Evolutionary conservation across 1,140 invertebrate genomes (phyloP).

Genomic region (Macrobrachium nipponense): DNA sequence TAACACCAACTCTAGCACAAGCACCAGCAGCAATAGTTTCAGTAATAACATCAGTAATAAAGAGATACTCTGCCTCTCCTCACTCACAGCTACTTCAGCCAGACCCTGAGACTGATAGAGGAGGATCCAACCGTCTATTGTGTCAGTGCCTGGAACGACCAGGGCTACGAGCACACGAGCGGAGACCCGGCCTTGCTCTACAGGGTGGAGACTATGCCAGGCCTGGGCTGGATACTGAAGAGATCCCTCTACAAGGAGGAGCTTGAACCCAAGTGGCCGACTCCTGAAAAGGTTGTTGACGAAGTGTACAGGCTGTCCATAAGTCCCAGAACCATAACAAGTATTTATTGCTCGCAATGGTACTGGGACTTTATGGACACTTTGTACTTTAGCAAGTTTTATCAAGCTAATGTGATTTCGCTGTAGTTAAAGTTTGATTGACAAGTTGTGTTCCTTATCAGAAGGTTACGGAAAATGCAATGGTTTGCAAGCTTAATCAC

Average conservation of each 20-base stretch:
- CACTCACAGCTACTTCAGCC: conserved; percentile 75
- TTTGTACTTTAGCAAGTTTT: too few species aligned
- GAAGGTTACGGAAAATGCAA: too few species aligned
- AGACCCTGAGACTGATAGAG: conserved; percentile 74
- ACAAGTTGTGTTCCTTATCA: too few species aligned
- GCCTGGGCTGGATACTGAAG: conserved; percentile 77
- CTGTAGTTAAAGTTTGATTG: too few species aligned
- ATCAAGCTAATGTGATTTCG: too few species aligned
- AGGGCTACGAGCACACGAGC: conserved; percentile 77
- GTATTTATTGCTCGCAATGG: too few species aligned
- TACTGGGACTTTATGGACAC: too few species aligned
- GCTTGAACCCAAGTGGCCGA: conserved; percentile 76
- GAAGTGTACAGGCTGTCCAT: too few species aligned
- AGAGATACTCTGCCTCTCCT: background rate
- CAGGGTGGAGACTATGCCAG: conserved; percentile 78
- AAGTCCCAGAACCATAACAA: too few species aligned
- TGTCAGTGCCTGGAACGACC: conserved; percentile 79
- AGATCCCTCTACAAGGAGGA: conserved; percentile 75
- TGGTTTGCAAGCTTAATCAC: too few species aligned
- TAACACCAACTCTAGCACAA: background rate
- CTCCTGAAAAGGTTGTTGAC: conserved; percentile 74
- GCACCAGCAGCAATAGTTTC: background rate
- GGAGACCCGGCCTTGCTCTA: conserved; percentile 74
- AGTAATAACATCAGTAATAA: background rate
- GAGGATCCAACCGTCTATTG: conserved; percentile 75